phyloP scores from a whole-genome alignment of 2,797 vertebrate genomes.

The Austrolebias charrua region DNA sequence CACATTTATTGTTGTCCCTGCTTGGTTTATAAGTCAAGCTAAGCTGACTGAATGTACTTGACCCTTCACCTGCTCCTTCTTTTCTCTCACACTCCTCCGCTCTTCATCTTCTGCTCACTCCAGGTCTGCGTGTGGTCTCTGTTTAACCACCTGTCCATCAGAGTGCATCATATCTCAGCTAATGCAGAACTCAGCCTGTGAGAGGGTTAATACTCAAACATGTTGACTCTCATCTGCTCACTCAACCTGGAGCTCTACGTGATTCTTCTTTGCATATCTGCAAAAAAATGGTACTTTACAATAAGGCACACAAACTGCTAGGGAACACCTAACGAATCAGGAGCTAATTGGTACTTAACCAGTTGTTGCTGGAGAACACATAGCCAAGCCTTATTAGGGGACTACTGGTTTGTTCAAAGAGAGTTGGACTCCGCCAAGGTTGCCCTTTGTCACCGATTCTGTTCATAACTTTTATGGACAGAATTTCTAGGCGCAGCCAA shows the following conservation, averaged over 20 bases:
- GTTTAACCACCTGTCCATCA: slow-evolving; percentile 51
- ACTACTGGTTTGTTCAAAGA: too few species aligned
- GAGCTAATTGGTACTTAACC: too few species aligned
- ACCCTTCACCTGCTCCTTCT: slow-evolving; percentile 62
- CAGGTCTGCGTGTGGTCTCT: slow-evolving; percentile 60
- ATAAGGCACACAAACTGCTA: too few species aligned
- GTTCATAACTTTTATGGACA: too few species aligned
- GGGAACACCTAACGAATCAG: too few species aligned
- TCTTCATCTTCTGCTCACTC: slow-evolving; percentile 41
- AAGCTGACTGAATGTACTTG: slow-evolving; percentile 74
- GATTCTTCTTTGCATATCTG: slow-evolving; percentile 5
- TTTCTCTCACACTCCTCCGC: slow-evolving; percentile 57
- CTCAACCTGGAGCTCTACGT: slow-evolving; percentile 53
- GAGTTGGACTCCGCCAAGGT: too few species aligned
- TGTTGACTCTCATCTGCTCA: slow-evolving; percentile 14
- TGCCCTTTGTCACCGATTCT: too few species aligned
- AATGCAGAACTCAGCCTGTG: slow-evolving; percentile 36
- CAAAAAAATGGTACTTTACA: too few species aligned
- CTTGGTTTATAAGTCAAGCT: slow-evolving; percentile 71
- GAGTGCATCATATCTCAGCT: slow-evolving; percentile 27
- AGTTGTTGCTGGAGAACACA: too few species aligned
- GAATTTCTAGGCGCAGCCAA: too few species aligned
- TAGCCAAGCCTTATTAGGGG: too few species aligned
- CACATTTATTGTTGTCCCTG: slow-evolving; percentile 67
- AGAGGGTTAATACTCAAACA: neutral